A percentile compares a stretch with the other conserved stretches of the same genome.
phyloP scores from a whole-genome alignment of 2,888 invertebrate genomes.

The Stomorhina lunata region DNA sequence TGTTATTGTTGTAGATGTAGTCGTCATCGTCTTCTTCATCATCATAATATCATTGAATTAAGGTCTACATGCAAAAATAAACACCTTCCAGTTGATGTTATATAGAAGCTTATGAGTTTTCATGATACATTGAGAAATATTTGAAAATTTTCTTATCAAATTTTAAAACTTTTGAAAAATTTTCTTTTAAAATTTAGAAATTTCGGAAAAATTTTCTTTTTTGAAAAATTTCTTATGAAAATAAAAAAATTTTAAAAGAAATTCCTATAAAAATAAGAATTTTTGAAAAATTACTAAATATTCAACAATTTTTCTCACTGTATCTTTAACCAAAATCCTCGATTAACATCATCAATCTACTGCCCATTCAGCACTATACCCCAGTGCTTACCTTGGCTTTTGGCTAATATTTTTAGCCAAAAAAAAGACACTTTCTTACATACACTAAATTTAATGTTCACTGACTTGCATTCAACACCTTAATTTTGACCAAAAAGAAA shows the following conservation, averaged over 20 bases:
- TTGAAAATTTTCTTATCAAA: too few species aligned
- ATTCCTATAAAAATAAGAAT: too few species aligned
- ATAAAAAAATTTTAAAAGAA: too few species aligned
- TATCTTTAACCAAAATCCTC: slow-evolving; percentile 1
- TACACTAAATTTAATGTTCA: slow-evolving; percentile 60
- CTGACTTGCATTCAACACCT: slow-evolving; percentile 65
- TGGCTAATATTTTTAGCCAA: slow-evolving; percentile 5
- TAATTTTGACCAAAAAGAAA: slow-evolving; percentile 46
- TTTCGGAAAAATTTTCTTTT: too few species aligned
- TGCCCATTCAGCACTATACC: neutral
- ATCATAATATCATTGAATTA: slow-evolving; percentile 60
- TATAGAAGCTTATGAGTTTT: slow-evolving; percentile 30
- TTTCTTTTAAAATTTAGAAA: too few species aligned
- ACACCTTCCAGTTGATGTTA: slow-evolving; percentile 52
- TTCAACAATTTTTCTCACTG: slow-evolving; percentile 25
- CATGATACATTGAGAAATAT: neutral
- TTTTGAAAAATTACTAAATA: too few species aligned
- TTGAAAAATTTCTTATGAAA: too few species aligned
- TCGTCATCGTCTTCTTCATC: slow-evolving; percentile 17
- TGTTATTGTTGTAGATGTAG: too few species aligned
- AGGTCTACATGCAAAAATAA: slow-evolving; percentile 62
- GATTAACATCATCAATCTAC: neutral
- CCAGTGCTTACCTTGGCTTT: neutral
- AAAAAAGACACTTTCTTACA: neutral
- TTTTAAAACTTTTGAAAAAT: too few species aligned